Conservation (phyloP, 2,797 vertebrate genomes). For the Coregonus suidteri region DNA sequence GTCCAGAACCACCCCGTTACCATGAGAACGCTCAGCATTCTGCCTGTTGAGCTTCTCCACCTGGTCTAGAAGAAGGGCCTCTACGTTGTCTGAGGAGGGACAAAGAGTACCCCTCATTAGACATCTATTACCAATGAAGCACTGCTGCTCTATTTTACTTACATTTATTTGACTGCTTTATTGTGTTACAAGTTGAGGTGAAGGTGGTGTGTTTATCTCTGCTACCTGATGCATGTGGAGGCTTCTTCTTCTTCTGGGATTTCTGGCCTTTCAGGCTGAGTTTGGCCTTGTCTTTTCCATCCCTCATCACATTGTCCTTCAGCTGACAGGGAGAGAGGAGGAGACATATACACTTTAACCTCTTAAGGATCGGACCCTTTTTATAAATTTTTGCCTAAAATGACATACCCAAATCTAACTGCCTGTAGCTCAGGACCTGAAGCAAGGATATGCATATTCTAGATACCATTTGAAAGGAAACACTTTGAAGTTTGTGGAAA, state of each 20-base stretch:
- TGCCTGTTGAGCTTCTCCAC: conserved; percentile 84
- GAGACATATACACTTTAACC: conserved; percentile 1
- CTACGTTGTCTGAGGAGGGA: conserved; percentile 68
- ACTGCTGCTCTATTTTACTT: not conserved
- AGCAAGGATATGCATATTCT: too few species aligned
- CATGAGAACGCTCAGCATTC: conserved; percentile 72
- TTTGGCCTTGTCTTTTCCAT: conserved; percentile 77
- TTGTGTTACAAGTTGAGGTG: not conserved
- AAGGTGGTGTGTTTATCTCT: not conserved
- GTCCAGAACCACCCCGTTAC: conserved; percentile 56
- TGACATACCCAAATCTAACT: too few species aligned
- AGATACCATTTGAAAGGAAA: too few species aligned
- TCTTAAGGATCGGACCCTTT: too few species aligned
- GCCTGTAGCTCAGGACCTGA: too few species aligned
- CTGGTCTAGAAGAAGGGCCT: conserved; percentile 69
- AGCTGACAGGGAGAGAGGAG: conserved; percentile 22
- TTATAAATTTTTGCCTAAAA: too few species aligned
- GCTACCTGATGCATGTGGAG: conserved; percentile 79
- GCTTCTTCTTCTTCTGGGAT: conserved; percentile 77
- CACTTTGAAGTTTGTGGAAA: too few species aligned
- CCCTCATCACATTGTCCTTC: conserved; percentile 60
- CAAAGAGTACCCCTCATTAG: too few species aligned
- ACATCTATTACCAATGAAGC: too few species aligned
- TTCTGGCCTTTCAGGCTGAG: conserved; percentile 69
- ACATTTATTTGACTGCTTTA: not conserved